These are phyloP conservation scores for Euclidia mi DNA, from an alignment of 2,888 invertebrate species.

Conservation along the genomic window DNA sequence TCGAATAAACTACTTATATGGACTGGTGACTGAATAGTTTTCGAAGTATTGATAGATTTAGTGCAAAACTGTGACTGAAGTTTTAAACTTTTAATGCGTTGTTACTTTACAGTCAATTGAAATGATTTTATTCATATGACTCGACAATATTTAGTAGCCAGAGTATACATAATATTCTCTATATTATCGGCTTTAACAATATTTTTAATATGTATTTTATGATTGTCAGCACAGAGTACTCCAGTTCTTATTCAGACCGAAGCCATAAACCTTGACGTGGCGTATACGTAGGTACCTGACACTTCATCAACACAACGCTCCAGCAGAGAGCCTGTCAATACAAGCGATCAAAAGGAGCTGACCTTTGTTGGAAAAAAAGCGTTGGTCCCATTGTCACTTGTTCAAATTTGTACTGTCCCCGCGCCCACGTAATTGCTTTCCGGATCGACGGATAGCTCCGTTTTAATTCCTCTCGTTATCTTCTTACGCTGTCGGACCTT, in stretches of 20 bases:
- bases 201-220: too few species aligned
- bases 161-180: too few species aligned
- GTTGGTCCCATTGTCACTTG: slow-evolving; percentile 37
- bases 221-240: too few species aligned
- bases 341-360: slow-evolving; percentile 49
- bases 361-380: slow-evolving; percentile 35
- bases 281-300: too few species aligned
- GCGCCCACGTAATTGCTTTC: slow-evolving; percentile 50
- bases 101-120: not conserved
- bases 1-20: slow-evolving; percentile 20
- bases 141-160: too few species aligned
- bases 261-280: too few species aligned
- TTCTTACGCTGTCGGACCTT: slow-evolving; percentile 4
- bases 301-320: too few species aligned
- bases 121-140: not conserved
- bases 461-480: slow-evolving; percentile 44
- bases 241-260: too few species aligned
- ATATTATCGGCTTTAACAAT: too few species aligned
- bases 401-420: slow-evolving; percentile 43
- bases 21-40: slow-evolving; percentile 17
- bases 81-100: slow-evolving; percentile 1
- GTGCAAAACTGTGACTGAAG: not conserved
- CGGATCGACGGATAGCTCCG: slow-evolving; percentile 24
- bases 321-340: slow-evolving; percentile 41
- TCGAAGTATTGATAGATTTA: slow-evolving; percentile 18